phyloP scores from a whole-genome alignment of 2,888 invertebrate species.

The Rotaria macrura region DNA sequence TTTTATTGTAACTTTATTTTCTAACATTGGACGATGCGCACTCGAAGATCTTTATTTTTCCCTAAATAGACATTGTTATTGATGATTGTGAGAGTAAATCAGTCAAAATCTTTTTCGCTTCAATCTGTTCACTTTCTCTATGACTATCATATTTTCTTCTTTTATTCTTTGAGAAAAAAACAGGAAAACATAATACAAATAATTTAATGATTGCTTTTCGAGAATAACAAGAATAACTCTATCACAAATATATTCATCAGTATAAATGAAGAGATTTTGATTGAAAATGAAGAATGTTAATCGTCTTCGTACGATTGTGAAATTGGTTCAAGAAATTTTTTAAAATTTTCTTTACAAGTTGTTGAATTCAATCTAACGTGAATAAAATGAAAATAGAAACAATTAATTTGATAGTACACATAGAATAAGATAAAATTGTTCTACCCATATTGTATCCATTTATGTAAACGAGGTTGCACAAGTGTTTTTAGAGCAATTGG shows the following conservation, averaged over 20 bases:
- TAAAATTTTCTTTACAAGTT: not conserved
- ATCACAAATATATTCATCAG: not conserved
- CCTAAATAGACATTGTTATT: no score
- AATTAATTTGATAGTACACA: not conserved
- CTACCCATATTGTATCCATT: not conserved
- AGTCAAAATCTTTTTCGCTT: no score
- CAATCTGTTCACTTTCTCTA: no score
- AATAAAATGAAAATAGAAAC: not conserved
- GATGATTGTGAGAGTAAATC: no score
- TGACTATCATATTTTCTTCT: no score
- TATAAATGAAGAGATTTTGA: not conserved
- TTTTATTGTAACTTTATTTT: no score
- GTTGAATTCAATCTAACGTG: not conserved
- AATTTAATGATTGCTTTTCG: no score
- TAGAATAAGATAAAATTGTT: not conserved
- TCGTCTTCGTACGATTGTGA: not conserved
- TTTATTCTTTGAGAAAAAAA: no score
- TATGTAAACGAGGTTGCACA: not conserved
- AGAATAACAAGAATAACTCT: no score
- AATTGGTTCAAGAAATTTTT: not conserved
- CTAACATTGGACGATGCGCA: no score
- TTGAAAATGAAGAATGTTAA: not conserved
- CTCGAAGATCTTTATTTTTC: no score
- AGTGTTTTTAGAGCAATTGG: not conserved
- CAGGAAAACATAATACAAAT: no score